phyloP scores from a whole-genome alignment of 2,113 vertebrate genomes.

The Hypanus sabinus region DNA sequence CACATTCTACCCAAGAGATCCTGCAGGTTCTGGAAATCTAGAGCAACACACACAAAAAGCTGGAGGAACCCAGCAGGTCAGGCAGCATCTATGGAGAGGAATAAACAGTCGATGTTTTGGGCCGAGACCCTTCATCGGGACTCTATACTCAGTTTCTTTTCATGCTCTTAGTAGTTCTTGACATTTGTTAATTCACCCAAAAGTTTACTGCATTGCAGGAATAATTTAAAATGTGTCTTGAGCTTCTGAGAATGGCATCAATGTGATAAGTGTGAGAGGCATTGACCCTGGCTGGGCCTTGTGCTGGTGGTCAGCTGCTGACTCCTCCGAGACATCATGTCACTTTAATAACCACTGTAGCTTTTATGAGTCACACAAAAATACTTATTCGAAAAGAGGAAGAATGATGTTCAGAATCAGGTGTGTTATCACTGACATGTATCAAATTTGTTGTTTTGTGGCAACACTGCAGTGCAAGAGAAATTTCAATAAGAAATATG shows the following conservation, averaged over 20 bases:
- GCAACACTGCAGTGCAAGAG: too few relatives aligned
- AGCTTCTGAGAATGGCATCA: neutral
- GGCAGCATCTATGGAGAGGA: too few relatives aligned
- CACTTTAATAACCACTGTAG: neutral
- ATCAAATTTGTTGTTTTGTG: too few relatives aligned
- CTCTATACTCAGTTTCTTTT: neutral
- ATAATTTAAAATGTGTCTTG: constrained; percentile 9
- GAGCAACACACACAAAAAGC: too few relatives aligned
- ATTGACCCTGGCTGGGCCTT: neutral
- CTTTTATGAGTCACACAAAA: neutral
- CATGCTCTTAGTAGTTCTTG: neutral
- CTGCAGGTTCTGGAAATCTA: too few relatives aligned
- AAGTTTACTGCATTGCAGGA: neutral
- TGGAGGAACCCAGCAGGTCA: too few relatives aligned
- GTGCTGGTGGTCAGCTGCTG: neutral
- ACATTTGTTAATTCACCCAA: neutral
- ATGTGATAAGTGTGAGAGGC: neutral
- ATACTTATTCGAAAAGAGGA: too few relatives aligned
- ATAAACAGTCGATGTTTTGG: too few relatives aligned
- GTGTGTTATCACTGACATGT: too few relatives aligned
- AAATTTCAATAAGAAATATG: too few relatives aligned
- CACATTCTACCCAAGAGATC: neutral
- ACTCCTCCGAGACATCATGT: neutral
- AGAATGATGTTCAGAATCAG: too few relatives aligned
- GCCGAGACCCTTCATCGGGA: too few relatives aligned